Conservation (phyloP, 2,113 vertebrate genomes). For the Carassius auratus region DNA sequence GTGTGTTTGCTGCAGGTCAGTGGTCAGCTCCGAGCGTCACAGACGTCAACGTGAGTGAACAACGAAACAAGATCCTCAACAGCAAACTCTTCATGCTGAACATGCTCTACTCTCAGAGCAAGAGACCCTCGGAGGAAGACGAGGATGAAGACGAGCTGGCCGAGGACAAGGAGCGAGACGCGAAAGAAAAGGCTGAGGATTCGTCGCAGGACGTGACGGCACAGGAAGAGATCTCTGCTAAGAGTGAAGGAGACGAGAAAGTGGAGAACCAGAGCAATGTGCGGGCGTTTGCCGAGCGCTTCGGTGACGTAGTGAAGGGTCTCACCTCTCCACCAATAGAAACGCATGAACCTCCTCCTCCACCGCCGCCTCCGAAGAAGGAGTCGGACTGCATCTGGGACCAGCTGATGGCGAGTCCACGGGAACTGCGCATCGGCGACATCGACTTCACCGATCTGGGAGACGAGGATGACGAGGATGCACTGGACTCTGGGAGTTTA, state of each 20-base stretch:
- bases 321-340: slow-evolving; percentile 70
- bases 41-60: slow-evolving; percentile 78
- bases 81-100: slow-evolving; percentile 96
- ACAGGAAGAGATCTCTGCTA: slow-evolving; percentile 71
- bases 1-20: slow-evolving; percentile 71
- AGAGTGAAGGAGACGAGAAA: slow-evolving; percentile 61
- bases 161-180: slow-evolving; percentile 67
- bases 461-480: slow-evolving; percentile 89
- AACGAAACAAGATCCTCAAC: slow-evolving; percentile 88
- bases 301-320: slow-evolving; percentile 84
- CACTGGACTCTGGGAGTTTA: slow-evolving; percentile 81
- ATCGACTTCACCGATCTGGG: slow-evolving; percentile 96
- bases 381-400: slow-evolving; percentile 98
- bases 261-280: slow-evolving; percentile 81
- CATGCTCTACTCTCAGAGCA: slow-evolving; percentile 95
- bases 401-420: slow-evolving; percentile 92
- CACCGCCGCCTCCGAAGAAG: slow-evolving; percentile 68
- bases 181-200: slow-evolving; percentile 68
- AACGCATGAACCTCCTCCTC: slow-evolving; percentile 42
- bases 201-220: slow-evolving; percentile 71
- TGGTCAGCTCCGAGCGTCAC: slow-evolving; percentile 58
- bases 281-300: slow-evolving; percentile 87
- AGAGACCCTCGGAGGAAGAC: slow-evolving; percentile 82
- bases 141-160: slow-evolving; percentile 78
- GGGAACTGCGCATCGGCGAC: slow-evolving; percentile 93